Evolutionary conservation across 2,888 invertebrate genomes (phyloP).

Genomic region (Neoaliturus tenellus): DNA sequence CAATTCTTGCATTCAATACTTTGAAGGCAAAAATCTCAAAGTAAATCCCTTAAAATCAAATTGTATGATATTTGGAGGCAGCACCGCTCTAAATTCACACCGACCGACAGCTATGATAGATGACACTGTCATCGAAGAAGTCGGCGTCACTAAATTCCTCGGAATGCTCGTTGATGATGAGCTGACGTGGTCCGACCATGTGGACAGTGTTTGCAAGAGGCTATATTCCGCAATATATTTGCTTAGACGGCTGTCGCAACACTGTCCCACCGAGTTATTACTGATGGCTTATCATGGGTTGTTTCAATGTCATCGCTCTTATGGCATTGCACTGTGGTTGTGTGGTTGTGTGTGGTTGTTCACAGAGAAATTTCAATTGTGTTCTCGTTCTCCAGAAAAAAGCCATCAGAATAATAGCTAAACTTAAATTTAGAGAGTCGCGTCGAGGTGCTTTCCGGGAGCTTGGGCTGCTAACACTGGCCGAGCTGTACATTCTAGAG

Average conservation of each 20-base stretch:
- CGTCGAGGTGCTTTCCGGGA: no score
- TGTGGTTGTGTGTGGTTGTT: not conserved
- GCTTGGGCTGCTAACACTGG: no score
- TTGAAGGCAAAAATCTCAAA: conserved; percentile 13
- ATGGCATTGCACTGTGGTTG: conserved; percentile 36
- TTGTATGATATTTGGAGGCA: conserved; percentile 24
- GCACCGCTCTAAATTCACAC: conserved; percentile 30
- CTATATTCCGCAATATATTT: not conserved
- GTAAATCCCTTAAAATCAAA: conserved; percentile 29
- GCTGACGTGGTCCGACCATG: conserved; percentile 24
- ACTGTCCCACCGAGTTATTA: conserved; percentile 9
- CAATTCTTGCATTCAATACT: conserved; percentile 32
- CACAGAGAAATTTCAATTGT: conserved; percentile 4
- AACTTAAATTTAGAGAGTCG: no score
- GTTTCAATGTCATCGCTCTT: not conserved
- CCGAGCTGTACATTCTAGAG: no score
- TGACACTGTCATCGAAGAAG: not conserved
- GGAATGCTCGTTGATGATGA: conserved; percentile 26
- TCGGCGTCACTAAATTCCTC: not conserved
- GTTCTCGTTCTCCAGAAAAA: no score
- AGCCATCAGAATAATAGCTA: no score
- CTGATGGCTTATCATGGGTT: conserved; percentile 19
- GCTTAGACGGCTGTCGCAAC: conserved; percentile 5
- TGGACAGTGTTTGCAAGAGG: conserved; percentile 33
- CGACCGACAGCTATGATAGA: conserved; percentile 3